A percentile compares a stretch with the other conserved stretches of the same genome.
These are phyloP conservation scores for Malurus cyaneus DNA, from an alignment of 2,113 vertebrate species.

Conservation along the genomic window DNA sequence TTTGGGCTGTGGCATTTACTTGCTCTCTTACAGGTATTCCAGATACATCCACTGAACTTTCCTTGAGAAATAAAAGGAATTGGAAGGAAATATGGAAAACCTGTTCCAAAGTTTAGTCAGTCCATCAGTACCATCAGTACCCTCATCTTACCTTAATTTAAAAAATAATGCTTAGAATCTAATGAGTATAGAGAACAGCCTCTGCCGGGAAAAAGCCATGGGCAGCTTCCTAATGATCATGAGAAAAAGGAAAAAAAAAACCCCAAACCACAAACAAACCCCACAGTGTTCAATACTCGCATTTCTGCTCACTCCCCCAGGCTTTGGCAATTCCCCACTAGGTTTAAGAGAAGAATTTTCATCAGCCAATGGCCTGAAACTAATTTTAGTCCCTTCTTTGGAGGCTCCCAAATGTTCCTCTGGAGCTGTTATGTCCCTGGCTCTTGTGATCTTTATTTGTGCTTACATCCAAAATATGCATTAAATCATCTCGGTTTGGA, in stretches of 20 bases:
- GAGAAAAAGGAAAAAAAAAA: not conserved
- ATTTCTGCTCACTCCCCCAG: not conserved
- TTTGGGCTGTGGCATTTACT: not conserved
- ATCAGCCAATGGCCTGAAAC: not conserved
- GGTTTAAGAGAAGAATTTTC: not conserved
- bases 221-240: not conserved
- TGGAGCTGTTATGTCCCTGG: constrained; percentile 22
- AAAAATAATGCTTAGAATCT: not conserved
- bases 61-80: not conserved
- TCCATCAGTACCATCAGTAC: not conserved
- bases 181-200: not conserved
- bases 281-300: not conserved
- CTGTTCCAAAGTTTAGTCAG: not conserved
- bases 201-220: not conserved
- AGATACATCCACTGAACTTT: not conserved
- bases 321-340: not conserved
- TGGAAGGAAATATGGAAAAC: not conserved
- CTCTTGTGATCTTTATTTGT: constrained; percentile 66
- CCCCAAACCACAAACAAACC: not conserved
- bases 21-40: not conserved
- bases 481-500: constrained; percentile 72
- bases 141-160: not conserved
- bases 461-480: constrained; percentile 70
- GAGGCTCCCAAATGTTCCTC: constrained; percentile 26
- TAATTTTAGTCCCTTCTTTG: not conserved